Base-by-base conservation (phyloP, 2,797 vertebrate genomes). In the Crenichthys baileyi region DNA sequence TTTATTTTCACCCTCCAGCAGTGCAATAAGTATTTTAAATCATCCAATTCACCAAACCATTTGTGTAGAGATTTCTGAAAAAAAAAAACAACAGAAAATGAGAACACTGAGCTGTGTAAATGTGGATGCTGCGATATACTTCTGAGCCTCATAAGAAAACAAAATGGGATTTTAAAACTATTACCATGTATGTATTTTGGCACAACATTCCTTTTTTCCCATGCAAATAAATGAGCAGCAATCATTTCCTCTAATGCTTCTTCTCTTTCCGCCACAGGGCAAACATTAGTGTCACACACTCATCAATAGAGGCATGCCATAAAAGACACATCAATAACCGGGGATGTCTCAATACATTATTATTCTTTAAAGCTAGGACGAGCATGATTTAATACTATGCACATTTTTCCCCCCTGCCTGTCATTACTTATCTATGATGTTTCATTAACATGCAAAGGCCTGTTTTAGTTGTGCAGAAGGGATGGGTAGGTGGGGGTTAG, bases 241-340 rank as follows among this genome's bases (percentile, higher is more conserved):
- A 77, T 80, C 76, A 82, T 83, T 85, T 84, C 80, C 85, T 90
- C 85, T 80, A 81, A 84, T 81, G 87, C 79, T 70, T 63, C 78
- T 73, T 88, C 75, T 82, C 82, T 85, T 56, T 22, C 79, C 82
- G 91, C 95, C 93, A 92, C 88, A 76, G 94, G 95, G 92, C 90
- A 95, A 78, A 92, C 91, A 96, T 96, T 95, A 96, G 89, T 91
- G 90, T 93, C 89, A 83, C 76, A 79, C 86, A 90, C 90, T 83
- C 83, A 91, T 92, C 92, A 86, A 92, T 90, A 81, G 89, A 86
- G 87, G 79, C 89, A 88, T 88, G 90, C 94, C 94, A 95, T 95
- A 92, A 95, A 95, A 94, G 87, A 91, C 91, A 92, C 93, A 95
- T 96, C 93, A 94, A 93, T 94, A 95, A 94, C 89, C 55, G 56